Base-by-base conservation (phyloP, 2,888 invertebrate genomes). In the Apamea monoglypha region DNA sequence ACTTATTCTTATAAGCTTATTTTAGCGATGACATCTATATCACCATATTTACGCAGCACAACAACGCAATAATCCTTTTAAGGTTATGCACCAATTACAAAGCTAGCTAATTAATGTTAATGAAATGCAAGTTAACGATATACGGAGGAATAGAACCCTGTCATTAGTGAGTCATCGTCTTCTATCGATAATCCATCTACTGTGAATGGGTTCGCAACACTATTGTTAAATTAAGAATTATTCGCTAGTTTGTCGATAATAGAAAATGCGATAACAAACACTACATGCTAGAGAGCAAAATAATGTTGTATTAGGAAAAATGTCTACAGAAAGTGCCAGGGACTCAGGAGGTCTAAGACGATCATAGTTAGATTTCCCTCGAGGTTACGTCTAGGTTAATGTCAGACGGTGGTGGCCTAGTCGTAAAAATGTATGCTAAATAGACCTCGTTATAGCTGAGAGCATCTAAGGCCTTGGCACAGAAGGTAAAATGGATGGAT, bases 291-390 rank as follows among this genome's bases (percentile, higher is more conserved):
- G 14, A 47, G 1, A 36, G 21, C 14, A n/a, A 32, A 76, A 50
- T 1, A 76, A 83, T 61, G 16, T 16, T 64, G 29, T 21, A 47
- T 64, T 50, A 36, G 16, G 21, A 36, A 73, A 40, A 63, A 74
- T 10, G 47, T 53, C 50, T 21, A 53, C 25, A 61, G 25, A 81
- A 59, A 50, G 21, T 72, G 69, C 29, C 50, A 63, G 59, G n/a
- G 10, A 50, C 18, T n/a, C 56, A 40, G 18, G 36, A 73, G 53
- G 8, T 67, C 66, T 59, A 77, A 47, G 21, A 40, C 29, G 36
- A 53, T 53, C 66, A 16, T 70, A 53, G 40, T 74, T 61, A 50
- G 50, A 88, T 81, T 88, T 86, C 84, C 81, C 82, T 64, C n/a
- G 87, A 84, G 84, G 74, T 66, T 64, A 56, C 16, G 29, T 76